A percentile compares a stretch with the other conserved stretches of the same genome.
These are phyloP conservation scores for Grammomys surdaster DNA, from an alignment of 2,113 vertebrate species.

Conservation along the genomic window DNA sequence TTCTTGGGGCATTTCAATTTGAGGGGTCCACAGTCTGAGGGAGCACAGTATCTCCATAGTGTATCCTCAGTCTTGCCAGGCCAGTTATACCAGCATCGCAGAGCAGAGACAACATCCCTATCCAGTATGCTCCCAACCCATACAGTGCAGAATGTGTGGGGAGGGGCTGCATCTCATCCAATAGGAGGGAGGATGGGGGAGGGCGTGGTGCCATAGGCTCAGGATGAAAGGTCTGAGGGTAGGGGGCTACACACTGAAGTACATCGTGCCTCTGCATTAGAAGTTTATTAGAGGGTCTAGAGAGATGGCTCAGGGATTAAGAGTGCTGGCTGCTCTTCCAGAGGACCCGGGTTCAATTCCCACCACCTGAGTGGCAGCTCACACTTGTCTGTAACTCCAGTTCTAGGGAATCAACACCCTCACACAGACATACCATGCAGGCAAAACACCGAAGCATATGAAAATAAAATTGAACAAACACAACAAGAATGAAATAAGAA, in stretches of 20 bases:
- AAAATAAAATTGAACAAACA: not conserved
- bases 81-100: not conserved
- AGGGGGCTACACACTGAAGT: too few species aligned
- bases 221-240: not conserved
- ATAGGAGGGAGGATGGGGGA: not conserved
- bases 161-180: too few species aligned
- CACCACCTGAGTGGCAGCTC: not conserved
- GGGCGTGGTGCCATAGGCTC: not conserved
- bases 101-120: not conserved
- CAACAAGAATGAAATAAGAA: not conserved
- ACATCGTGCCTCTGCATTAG: not conserved
- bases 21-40: not conserved
- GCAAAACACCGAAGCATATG: not conserved
- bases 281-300: not conserved
- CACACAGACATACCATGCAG: not conserved
- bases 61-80: not conserved
- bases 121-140: not conserved
- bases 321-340: not conserved
- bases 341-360: not conserved
- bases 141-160: too few species aligned
- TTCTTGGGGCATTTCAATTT: not conserved
- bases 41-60: not conserved
- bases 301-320: not conserved
- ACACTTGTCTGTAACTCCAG: not conserved
- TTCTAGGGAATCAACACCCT: not conserved